Evolutionary conservation across 2,113 vertebrate species (phyloP), one percentile per base, ranked within the genome.

Genomic region (Pseudolaguvia tuberculata): DNA sequence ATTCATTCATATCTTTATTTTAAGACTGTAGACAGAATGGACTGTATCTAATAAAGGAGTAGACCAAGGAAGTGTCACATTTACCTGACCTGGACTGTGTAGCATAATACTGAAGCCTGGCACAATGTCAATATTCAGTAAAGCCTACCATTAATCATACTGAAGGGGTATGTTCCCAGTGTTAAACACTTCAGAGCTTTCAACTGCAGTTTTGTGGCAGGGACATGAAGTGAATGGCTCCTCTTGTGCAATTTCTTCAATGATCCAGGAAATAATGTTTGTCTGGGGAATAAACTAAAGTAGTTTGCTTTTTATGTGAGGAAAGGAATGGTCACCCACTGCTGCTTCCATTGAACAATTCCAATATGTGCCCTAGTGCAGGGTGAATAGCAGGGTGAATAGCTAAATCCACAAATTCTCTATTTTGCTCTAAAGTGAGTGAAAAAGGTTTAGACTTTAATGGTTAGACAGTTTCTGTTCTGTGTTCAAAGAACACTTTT

Each of bases 211-310:
- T 31, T 9, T 14, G 25, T 31, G 31, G 31, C 31, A 39, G 58
- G 14, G 58, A 59, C 27, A 59, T 20, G 21, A 13, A 63, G 1
- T 6, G 61, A 45, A 63, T 45, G 61, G 23, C 12, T n/a, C 35
- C 35, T 18, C 5, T 45, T 62, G 59, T 39, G 39, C 45, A 23
- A 63, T 63, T 42, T 47, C 62, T 47, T 65, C 42, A 47, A 47
- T 65, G 39, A 47, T 65, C 42, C 42, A 21, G 18, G 31, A 61
- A 61, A 63, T 63, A 45, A 63, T 47, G 62, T 3, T 47, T 47
- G 21, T 25, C 2, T 23, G n/a, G 39, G 45, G 12, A 11, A 47
- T 47, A 65, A 17, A 65, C 35, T 14, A 45, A 9, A 45, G 25
- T 47, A 6, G 13, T 23, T 47, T 42, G 20, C 59, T 21, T 47